A percentile compares a stretch with the other conserved stretches of the same genome.
Evolutionary conservation across 2,888 invertebrate species (phyloP).

Genomic region (Diaperis boleti): DNA sequence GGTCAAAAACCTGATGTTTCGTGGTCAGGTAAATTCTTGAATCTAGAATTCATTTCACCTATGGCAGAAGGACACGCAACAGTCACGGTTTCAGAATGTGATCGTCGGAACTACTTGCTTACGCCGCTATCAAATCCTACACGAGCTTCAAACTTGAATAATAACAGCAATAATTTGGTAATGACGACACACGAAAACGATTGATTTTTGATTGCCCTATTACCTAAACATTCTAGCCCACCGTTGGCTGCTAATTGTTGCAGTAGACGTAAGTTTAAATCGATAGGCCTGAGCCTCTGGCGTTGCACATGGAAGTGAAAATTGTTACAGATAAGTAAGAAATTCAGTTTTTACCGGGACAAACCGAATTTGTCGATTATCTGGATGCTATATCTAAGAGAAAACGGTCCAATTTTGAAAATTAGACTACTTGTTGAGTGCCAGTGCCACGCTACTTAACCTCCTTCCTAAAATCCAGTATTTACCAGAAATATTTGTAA

Average conservation of each 20-base stretch:
- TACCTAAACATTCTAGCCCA: conserved; percentile 7
- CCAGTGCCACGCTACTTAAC: too few relatives aligned
- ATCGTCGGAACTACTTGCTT: conserved; percentile 33
- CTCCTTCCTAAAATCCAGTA: too few relatives aligned
- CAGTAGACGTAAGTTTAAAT: conserved; percentile 22
- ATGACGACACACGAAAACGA: conserved; percentile 24
- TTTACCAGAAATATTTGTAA: too few relatives aligned
- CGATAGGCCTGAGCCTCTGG: background rate
- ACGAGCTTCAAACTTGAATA: conserved; percentile 21
- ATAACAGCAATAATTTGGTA: conserved; percentile 16
- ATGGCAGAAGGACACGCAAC: conserved; percentile 28
- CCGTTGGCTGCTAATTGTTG: conserved; percentile 4
- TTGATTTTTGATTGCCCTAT: conserved; percentile 40
- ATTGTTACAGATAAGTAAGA: background rate
- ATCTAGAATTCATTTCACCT: conserved; percentile 27
- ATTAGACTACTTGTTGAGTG: too few relatives aligned
- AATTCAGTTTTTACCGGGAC: background rate
- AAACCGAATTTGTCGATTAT: background rate
- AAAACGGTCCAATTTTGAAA: too few relatives aligned
- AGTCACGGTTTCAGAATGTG: conserved; percentile 29
- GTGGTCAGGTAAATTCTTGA: conserved; percentile 20
- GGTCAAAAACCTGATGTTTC: conserved; percentile 33
- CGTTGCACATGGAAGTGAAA: too few relatives aligned
- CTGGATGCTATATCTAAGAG: too few relatives aligned
- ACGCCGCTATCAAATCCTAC: conserved; percentile 27